These are phyloP conservation scores for Anthoscopus minutus DNA, from an alignment of 2,113 vertebrate species.

Conservation along the genomic window DNA sequence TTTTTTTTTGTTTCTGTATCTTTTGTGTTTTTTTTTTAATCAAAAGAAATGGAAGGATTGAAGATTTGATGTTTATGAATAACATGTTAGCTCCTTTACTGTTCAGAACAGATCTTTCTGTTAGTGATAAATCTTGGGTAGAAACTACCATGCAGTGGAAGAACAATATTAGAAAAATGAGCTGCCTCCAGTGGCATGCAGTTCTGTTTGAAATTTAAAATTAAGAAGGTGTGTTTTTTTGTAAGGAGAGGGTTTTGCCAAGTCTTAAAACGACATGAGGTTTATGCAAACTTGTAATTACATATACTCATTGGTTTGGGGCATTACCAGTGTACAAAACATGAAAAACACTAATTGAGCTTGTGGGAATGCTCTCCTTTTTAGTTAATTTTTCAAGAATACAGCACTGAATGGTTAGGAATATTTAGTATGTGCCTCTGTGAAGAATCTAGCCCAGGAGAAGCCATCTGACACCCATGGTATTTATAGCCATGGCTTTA, in stretches of 20 bases:
- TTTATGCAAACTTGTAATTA: not conserved
- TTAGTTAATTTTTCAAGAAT: not conserved
- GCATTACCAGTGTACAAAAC: not conserved
- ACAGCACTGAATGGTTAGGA: not conserved
- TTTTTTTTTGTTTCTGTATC: not conserved
- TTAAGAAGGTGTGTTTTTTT: not conserved
- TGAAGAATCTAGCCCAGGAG: not conserved
- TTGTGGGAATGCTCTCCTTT: not conserved
- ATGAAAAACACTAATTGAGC: not conserved
- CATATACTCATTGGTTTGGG: not conserved
- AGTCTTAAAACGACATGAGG: not conserved
- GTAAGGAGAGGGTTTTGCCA: not conserved
- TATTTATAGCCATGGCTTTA: not conserved
- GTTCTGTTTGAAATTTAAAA: not conserved
- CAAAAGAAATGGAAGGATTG: not conserved
- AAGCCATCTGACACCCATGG: not conserved
- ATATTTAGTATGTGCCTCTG: not conserved
- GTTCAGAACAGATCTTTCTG: not conserved
- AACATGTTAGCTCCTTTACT: not conserved
- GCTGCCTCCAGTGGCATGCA: not conserved
- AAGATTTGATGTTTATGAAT: not conserved
- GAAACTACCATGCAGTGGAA: not conserved
- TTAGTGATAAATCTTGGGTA: not conserved
- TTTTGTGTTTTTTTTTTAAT: not conserved
- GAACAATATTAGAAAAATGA: not conserved